These are phyloP conservation scores for Ethmia dodecea DNA, from an alignment of 2,888 invertebrate species.

Conservation along the genomic window DNA sequence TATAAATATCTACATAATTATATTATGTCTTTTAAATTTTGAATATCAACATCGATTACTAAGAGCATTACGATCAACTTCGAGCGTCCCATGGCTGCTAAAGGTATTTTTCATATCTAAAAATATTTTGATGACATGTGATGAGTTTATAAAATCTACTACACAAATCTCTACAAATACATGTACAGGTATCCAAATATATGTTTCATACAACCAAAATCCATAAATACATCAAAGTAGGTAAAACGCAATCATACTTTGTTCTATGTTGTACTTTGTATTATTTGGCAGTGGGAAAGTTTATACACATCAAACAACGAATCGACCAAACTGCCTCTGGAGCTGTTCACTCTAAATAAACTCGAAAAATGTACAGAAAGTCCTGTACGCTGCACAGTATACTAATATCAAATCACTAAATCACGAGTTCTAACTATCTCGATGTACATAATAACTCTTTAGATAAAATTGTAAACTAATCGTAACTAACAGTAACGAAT, in stretches of 20 bases:
- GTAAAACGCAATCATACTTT: conserved; percentile 35
- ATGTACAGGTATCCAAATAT: conserved; percentile 36
- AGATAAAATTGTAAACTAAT: conserved; percentile 30
- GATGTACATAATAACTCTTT: conserved; percentile 41
- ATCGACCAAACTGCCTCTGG: conserved; percentile 32
- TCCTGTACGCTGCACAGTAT: conserved; percentile 27
- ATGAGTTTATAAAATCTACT: conserved; percentile 7
- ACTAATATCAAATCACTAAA: conserved; percentile 29
- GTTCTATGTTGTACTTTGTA: conserved; percentile 57
- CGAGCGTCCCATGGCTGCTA: conserved; percentile 26
- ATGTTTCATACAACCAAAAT: conserved; percentile 21
- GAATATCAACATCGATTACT: conserved; percentile 20
- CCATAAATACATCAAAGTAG: conserved; percentile 25
- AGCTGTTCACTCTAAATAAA: conserved; percentile 36
- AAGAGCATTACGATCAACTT: conserved; percentile 26
- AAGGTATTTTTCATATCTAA: conserved; percentile 11
- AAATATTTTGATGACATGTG: conserved; percentile 5
- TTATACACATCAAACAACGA: conserved; percentile 30
- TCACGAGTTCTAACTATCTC: conserved; percentile 35
- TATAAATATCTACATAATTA: conserved; percentile 32
- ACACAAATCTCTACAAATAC: conserved; percentile 16
- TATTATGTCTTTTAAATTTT: conserved; percentile 45
- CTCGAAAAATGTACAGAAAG: conserved; percentile 38
- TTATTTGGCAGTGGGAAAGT: conserved; percentile 62
- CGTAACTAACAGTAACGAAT: conserved; percentile 47